Base-by-base conservation (phyloP, 2,113 vertebrate genomes). In the Acrocephalus arundinaceus region DNA sequence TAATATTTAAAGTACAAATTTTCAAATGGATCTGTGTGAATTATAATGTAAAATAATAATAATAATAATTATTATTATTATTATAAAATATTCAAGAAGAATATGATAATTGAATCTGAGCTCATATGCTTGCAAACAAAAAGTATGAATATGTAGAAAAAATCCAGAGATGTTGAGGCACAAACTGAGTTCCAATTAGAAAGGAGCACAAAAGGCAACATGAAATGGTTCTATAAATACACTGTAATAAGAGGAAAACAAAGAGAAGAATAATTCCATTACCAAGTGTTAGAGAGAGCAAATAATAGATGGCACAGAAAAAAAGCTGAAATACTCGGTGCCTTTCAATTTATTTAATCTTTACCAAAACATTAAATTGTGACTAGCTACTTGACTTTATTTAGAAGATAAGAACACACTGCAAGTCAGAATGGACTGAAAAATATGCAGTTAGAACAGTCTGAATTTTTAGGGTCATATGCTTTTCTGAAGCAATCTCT, bases 161-260 rank as follows among this genome's bases (percentile, higher is more conserved):
- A 80, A 78, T 59, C 1, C 25, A 61, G 28, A 71, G 83, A 76
- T 27, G 5, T 22, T 87, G 75, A 94, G 45, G 49, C 28, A 68
- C 13, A 63, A 86, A 89, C 9, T 78, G 80, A 78, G 54, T 79
- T 95, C 94, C 79, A 93, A 76, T 91, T 73, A 90, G 22, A 65
- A 68, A 58, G 21, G 31, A 93, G 58, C 39, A 81, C 35, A 96
- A 95, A 96, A 91, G 46, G 25, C n/a, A 92, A 83, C 30, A 95
- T 65, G 30, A 88, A 83, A 63, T 46, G 3, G 1, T 73, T 89
- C 59, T 89, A 75, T 51, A 92, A 89, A 87, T 87, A 75, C 25
- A 28, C 39, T 79, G 22, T 61, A 94, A 77, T 61, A 77, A 85
- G 49, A 66, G 16, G 37, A 83, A 94, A 79, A 91, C 28, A 90